Base-by-base conservation (phyloP, 2,888 invertebrate genomes). In the Scaptomyza parva region DNA sequence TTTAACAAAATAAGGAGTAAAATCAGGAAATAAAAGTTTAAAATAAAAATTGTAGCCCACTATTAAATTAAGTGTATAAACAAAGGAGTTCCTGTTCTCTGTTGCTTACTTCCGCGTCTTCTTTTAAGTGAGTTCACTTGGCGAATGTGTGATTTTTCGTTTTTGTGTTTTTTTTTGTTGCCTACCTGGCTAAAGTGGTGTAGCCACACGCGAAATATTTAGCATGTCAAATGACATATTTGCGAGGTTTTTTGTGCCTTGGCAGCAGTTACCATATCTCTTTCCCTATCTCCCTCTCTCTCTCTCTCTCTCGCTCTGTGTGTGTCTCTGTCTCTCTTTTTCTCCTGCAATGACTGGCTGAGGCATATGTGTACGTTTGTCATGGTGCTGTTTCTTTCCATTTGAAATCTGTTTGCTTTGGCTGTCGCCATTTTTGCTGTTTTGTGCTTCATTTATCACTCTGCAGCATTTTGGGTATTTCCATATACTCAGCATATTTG, bases 181-280 rank as follows among this genome's bases (percentile, higher is more conserved):
- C 48, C 48, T 63, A 83, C 70, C 86, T 85, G 82, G 48, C 63
- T 22, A 14, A 60, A 51, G 44, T 40, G 68, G 52, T 47, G 54
- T 68, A 55, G 47, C 68, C 64, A 57, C 48, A 30, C 66, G 79
- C 72, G 63, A 88, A 88, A 88, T 88, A 88, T 89, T 88, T 78
- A 74, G 77, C 76, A 76, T 82, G 88, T 89, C 88, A 89, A 88
- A 72, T 78, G 86, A 78, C 89, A 88, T 89, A 89, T 88, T 88
- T 89, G 78, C 83, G 51, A 35, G 14, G 50, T 70, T 80, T 82
- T 82, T 77, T 60, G 33, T 53, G 57, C 51, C 64, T 64, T 70
- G 60, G 70, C 74, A 65, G 65, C 74, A 65, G 52, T 55, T 50
- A 59, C 62, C 70, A 70, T 58, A 44, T 44, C 52, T 30, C 64